Conservation (phyloP, 2,113 vertebrate genomes). For the Hystrix brachyura region DNA sequence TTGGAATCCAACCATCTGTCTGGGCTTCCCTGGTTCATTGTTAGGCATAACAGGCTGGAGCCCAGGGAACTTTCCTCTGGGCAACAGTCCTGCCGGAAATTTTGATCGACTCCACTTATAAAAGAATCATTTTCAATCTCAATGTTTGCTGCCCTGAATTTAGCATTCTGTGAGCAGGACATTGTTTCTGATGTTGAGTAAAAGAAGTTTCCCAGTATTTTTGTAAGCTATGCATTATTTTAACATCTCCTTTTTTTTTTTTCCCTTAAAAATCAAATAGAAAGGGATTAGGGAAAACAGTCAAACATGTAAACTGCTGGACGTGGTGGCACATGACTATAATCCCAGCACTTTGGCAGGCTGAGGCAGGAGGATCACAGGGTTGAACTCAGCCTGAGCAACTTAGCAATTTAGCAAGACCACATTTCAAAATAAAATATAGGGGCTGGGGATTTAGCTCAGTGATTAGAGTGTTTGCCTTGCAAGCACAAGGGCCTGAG, state of each 20-base stretch:
- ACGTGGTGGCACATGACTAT: not conserved
- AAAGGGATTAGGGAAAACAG: not conserved
- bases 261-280: not conserved
- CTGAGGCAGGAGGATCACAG: not conserved
- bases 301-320: not conserved
- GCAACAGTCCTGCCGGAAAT: constrained; percentile 36
- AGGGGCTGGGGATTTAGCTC: not conserved
- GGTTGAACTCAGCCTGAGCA: not conserved
- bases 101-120: constrained; percentile 32
- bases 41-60: constrained; percentile 35
- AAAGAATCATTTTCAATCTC: constrained; percentile 58
- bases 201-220: not conserved
- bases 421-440: not conserved
- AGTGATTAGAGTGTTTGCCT: too few species aligned
- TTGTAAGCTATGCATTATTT: not conserved
- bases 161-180: not conserved
- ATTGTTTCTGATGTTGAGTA: constrained; percentile 5
- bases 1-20: constrained; percentile 63
- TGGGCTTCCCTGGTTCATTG: constrained; percentile 40
- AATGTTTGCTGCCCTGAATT: constrained; percentile 23
- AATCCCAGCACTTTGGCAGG: not conserved
- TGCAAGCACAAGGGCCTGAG: too few species aligned
- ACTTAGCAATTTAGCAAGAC: not conserved
- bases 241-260: not conserved
- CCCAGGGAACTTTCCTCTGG: constrained; percentile 56